Evolutionary conservation across 2,113 vertebrate genomes (phyloP), one percentile per base, ranked within the genome.

Genomic region (Dicerorhinus sumatrensis): DNA sequence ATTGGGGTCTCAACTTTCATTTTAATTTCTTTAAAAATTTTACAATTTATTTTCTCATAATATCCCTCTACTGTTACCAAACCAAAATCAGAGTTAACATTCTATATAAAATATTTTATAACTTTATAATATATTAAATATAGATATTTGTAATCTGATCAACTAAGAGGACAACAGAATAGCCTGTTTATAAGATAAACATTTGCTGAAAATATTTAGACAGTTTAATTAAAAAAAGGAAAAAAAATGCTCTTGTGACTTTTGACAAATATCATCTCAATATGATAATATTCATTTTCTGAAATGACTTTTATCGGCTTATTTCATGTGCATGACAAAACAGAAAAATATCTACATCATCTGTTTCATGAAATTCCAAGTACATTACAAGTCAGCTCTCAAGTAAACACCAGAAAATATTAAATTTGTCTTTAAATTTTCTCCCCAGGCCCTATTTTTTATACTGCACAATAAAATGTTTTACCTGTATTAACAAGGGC

Each of bases 401-500:
- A 94, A 92, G 63, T 92, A 96, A 94, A 94, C 16, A 97, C 2
- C 6, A 63, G 18, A 91, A 97, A 97, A 93, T 42, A 85, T 14
- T 95, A 75, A 92, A 93, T 79, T 58, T 54, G 17, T 75, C 86
- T 84, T 94, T 95, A 77, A 90, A 69, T 36, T 46, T 89, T 93
- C 20, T 94, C 9, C 21, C n/a, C 31, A 88, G 20, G 8, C 8
- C 16, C 33, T 58, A 88, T 23, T 72, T 92, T 89, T 95, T 72
- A 60, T 54, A 88, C 2, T 88, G 58, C 79, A 97, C 11, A 83
- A 96, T 94, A 85, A 33, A 83, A 69, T 7, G 21, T 31, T 97
- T 98, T 98, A 99, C 99, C 99, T 98, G 99, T 99, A 98, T 99
- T 99, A 98, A 99, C 99, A 92, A 99, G 99, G 97, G 99, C 99